phyloP scores from a whole-genome alignment of 2,888 invertebrate genomes.

The Metallyticus violacea region DNA sequence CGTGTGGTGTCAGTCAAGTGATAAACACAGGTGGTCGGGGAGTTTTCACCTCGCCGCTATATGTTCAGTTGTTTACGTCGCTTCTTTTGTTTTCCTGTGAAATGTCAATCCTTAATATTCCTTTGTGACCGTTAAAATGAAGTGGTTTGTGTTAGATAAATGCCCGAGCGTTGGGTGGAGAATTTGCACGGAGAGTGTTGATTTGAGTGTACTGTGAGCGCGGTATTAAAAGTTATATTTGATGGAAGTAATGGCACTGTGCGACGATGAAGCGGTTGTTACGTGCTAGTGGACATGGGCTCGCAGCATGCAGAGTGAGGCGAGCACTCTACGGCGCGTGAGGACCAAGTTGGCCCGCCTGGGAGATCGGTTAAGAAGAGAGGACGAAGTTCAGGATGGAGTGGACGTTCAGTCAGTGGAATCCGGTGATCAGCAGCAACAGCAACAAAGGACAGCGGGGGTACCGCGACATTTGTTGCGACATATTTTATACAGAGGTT shows the following conservation, averaged over 20 bases:
- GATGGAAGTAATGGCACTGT: background rate
- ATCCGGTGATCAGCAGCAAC: background rate
- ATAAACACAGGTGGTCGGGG: background rate
- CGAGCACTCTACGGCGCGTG: conserved; percentile 33
- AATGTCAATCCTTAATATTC: background rate
- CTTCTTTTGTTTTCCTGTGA: background rate
- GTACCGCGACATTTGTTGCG: conserved; percentile 32
- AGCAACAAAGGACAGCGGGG: conserved; percentile 14
- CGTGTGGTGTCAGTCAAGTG: background rate
- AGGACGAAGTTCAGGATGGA: conserved; percentile 26
- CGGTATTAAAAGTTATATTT: background rate
- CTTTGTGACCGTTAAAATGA: background rate
- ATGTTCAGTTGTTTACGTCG: background rate
- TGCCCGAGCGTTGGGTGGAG: background rate
- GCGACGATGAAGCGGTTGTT: background rate
- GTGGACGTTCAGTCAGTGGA: background rate
- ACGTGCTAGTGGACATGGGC: background rate
- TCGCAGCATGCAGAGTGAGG: conserved; percentile 23
- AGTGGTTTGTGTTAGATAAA: background rate
- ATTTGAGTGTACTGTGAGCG: background rate
- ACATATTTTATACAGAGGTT: conserved; percentile 31
- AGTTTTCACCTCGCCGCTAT: background rate
- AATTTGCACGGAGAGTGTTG: background rate
- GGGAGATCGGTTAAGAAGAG: conserved; percentile 31
- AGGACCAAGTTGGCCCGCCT: conserved; percentile 33